Evolutionary conservation across 92 coral and sea anemone species (phyloP).

Genomic region (Pocillopora meandrina): DNA sequence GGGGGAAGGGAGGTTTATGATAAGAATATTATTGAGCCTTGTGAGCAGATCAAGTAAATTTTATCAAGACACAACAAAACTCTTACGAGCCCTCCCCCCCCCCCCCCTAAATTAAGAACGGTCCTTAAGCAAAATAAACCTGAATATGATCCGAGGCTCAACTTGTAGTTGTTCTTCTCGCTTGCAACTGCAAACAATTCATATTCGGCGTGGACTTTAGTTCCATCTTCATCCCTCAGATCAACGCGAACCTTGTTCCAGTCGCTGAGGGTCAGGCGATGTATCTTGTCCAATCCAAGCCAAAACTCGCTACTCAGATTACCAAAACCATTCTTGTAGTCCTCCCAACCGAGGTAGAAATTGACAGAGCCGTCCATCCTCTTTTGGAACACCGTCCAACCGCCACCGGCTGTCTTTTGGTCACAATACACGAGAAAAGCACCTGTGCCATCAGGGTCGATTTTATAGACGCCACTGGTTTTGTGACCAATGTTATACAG

Average conservation of each 20-base stretch:
- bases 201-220: background rate
- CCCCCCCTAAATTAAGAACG: too few relatives aligned
- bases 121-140: background rate
- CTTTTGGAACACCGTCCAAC: slow-evolving; percentile 53
- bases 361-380: slow-evolving; percentile 28
- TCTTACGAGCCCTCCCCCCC: background rate
- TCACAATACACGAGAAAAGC: slow-evolving; percentile 50
- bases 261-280: slow-evolving; percentile 32
- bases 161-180: slow-evolving; percentile 2
- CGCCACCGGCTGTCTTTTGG: slow-evolving; percentile 44
- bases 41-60: background rate
- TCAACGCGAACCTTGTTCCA: slow-evolving; percentile 5
- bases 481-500: background rate
- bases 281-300: slow-evolving; percentile 51
- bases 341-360: slow-evolving; percentile 31
- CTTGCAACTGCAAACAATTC: slow-evolving; percentile 17
- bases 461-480: slow-evolving; percentile 48
- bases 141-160: slow-evolving; percentile 11
- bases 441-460: slow-evolving; percentile 53
- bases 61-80: background rate
- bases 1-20: too few relatives aligned
- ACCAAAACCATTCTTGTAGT: slow-evolving; percentile 47
- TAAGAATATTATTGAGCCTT: too few relatives aligned
- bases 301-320: slow-evolving; percentile 48
- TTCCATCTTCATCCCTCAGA: background rate